Percentiles rank a stretch among this genome's conserved stretches.
These are phyloP conservation scores for Sinocyclocheilus grahami DNA, from an alignment of 2,113 vertebrate genomes.

Conservation along the genomic window DNA sequence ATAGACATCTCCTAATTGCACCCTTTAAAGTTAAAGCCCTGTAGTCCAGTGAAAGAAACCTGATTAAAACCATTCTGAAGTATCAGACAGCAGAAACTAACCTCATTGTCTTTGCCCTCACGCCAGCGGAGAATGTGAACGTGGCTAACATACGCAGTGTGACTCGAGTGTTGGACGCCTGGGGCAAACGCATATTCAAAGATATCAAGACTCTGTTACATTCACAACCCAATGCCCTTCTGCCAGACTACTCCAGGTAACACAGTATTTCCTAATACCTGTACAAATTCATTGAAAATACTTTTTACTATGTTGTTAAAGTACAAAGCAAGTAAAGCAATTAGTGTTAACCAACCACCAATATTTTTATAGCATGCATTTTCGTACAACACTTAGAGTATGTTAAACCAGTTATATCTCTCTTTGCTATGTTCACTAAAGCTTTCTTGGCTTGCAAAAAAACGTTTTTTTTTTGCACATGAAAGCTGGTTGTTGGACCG, in stretches of 20 bases:
- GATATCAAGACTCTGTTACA: slow-evolving; percentile 78
- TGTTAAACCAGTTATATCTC: background rate
- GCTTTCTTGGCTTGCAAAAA: background rate
- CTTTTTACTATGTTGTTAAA: background rate
- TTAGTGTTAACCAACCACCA: background rate
- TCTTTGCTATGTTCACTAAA: background rate
- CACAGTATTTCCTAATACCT: background rate
- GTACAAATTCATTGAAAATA: slow-evolving; percentile 8
- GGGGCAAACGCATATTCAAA: slow-evolving; percentile 80
- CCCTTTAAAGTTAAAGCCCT: slow-evolving; percentile 1
- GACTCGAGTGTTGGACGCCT: slow-evolving; percentile 76
- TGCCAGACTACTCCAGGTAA: slow-evolving; percentile 80
- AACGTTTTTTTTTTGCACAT: background rate
- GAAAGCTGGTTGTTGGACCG: slow-evolving; percentile 13
- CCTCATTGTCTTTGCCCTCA: slow-evolving; percentile 34
- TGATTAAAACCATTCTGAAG: slow-evolving; percentile 2
- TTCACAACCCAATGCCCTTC: slow-evolving; percentile 74
- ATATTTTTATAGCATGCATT: background rate
- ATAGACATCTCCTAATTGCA: background rate
- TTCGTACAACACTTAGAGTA: background rate
- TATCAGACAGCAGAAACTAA: slow-evolving; percentile 15
- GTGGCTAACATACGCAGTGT: slow-evolving; percentile 77
- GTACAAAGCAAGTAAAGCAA: background rate
- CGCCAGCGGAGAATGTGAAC: slow-evolving; percentile 75
- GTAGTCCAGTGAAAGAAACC: background rate